Conservation (phyloP, 2,113 vertebrate species). For the Hepsetus odoe region DNA sequence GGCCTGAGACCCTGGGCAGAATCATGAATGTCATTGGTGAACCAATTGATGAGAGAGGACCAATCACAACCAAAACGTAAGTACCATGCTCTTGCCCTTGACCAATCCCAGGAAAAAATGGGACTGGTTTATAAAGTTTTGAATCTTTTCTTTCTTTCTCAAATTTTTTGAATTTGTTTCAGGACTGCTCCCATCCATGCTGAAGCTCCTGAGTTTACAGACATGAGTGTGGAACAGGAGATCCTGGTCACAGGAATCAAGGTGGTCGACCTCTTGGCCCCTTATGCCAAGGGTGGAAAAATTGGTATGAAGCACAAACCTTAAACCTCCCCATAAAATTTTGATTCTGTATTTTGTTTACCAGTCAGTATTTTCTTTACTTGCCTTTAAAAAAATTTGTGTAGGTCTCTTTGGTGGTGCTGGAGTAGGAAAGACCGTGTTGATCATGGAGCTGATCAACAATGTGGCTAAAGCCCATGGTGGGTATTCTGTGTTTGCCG, state of each 20-base stretch:
- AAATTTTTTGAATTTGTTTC: not conserved
- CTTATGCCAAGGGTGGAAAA: conserved; percentile 97
- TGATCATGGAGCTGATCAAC: conserved; percentile 99
- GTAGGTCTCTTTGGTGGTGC: conserved; percentile 94
- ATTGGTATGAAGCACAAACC: conserved; percentile 79
- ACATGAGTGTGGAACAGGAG: conserved; percentile 99
- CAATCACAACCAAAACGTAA: conserved; percentile 95
- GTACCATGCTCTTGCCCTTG: conserved; percentile 42
- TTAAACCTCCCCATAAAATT: not conserved
- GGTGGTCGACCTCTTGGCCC: conserved; percentile 95
- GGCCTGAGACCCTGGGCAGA: conserved; percentile 93
- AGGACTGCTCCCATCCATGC: conserved; percentile 96
- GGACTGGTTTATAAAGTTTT: too few relatives aligned
- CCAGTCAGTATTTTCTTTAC: too few relatives aligned
- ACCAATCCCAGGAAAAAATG: too few relatives aligned
- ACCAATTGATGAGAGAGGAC: conserved; percentile 95
- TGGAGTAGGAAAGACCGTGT: conserved; percentile 94
- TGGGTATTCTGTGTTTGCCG: conserved; percentile 96
- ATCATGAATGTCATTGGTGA: conserved; percentile 99
- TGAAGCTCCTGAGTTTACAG: conserved; percentile 93
- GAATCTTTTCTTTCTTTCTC: not conserved
- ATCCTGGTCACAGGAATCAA: conserved; percentile 98
- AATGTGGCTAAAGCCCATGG: conserved; percentile 98
- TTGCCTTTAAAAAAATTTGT: too few relatives aligned
- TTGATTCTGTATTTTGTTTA: too few relatives aligned